Evolutionary conservation across 2,113 vertebrate species (phyloP), one percentile per base, ranked within the genome.

Genomic region (Struthidea cinerea): DNA sequence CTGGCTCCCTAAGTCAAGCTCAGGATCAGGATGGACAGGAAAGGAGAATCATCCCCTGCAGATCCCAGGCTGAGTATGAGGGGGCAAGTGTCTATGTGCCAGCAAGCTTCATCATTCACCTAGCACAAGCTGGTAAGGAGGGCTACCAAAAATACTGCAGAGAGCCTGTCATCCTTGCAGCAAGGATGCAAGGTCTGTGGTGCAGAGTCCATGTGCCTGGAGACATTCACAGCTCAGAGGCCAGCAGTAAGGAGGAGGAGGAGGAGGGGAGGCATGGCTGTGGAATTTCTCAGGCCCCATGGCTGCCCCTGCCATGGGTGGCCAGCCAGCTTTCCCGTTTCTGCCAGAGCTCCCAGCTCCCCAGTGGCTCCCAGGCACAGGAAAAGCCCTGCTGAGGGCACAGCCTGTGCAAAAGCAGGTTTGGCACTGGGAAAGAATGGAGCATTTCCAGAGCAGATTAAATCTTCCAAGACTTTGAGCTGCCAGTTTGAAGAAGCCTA

Each of bases 391-490:
- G 56, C 71, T 41, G 79, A 49, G 75, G 52, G 63, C 90, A 91
- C 77, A 90, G 80, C 73, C 35, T 71, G 27, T 83, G 39, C 64
- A 91, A 69, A 64, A 78, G 64, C 71, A 71, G 37, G 16, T 49
- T 94, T 93, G 94, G 83, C 87, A 71, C 56, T 5, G n/a, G 59
- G 64, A 78, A 23, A 64, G 56, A 56, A 80, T 88, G 85, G 79
- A 95, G 83, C 49, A 11, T 84, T 93, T 92, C 93, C 93, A 96
- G 60, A 86, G 85, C 49, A 61, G 71, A 70, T 78, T n/a, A 84
- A 87, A 71, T 71, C 83, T 92, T 88, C 83, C 87, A 90, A 89
- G 95, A 86, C 90, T 94, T 95, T 71, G 61, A 93, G 71, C 88
- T 94, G 90, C 83, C 92, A 84, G 85, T 91, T 95, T 52, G 8